phyloP scores from a whole-genome alignment of 2,888 invertebrate genomes.

The Sarcophaga rosellei region DNA sequence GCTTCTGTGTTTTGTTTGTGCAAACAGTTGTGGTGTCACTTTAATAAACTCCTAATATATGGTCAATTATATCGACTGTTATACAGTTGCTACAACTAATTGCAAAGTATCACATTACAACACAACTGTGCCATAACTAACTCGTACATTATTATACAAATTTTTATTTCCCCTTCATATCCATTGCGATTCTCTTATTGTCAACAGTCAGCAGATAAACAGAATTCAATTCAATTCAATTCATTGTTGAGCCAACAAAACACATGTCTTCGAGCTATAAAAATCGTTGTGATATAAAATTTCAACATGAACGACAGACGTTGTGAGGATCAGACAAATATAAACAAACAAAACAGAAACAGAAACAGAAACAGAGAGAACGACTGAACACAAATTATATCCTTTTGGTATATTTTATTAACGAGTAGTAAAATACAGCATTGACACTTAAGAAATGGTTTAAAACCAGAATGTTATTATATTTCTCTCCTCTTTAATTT shows the following conservation, averaged over 20 bases:
- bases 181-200: background rate
- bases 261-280: constrained; percentile 58
- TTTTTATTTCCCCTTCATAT: background rate
- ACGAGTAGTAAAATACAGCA: constrained; percentile 6
- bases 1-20: background rate
- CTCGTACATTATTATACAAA: background rate
- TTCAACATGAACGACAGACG: background rate
- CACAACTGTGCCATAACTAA: constrained; percentile 15
- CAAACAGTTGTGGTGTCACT: background rate
- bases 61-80: background rate
- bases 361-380: constrained; percentile 34
- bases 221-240: background rate
- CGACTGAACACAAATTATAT: constrained; percentile 43
- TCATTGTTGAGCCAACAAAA: constrained; percentile 47
- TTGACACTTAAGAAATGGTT: constrained; percentile 25
- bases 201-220: background rate
- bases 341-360: constrained; percentile 48
- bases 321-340: background rate
- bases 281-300: constrained; percentile 33
- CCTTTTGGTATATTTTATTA: constrained; percentile 27
- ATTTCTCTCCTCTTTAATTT: constrained; percentile 31
- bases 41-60: background rate
- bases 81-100: constrained; percentile 17
- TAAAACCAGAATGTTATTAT: constrained; percentile 3
- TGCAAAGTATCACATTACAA: constrained; percentile 51